A percentile compares a stretch with the other conserved stretches of the same genome.
These are phyloP conservation scores for Eulemur rufifrons DNA, from an alignment of 2,113 vertebrate species.

Conservation along the genomic window DNA sequence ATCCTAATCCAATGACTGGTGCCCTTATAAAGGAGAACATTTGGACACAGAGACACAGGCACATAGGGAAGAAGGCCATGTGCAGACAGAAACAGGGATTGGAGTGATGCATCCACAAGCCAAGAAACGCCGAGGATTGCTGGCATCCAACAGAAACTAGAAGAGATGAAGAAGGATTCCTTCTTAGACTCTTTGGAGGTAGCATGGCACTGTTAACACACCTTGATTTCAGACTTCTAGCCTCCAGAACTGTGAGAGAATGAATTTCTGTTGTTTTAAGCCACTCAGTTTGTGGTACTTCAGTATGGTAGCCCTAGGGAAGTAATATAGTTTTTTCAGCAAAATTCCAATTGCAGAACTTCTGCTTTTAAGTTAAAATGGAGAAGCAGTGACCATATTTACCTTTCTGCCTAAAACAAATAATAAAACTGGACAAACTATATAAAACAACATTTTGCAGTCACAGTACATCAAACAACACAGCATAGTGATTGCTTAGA, in stretches of 20 bases:
- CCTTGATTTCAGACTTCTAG: not conserved
- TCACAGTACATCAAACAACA: not conserved
- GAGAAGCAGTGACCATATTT: not conserved
- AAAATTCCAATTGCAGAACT: constrained; percentile 4
- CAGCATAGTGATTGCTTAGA: not conserved
- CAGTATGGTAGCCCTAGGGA: not conserved
- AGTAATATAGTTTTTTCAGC: not conserved
- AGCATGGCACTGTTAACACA: not conserved
- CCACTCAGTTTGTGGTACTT: not conserved
- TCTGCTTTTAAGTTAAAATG: not conserved
- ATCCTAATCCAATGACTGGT: not conserved
- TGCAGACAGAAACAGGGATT: not conserved
- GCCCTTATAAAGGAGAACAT: not conserved
- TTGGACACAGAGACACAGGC: not conserved
- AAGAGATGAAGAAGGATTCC: not conserved
- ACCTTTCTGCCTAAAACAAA: not conserved
- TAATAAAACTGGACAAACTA: not conserved
- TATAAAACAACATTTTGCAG: constrained; percentile 25
- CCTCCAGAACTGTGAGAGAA: not conserved
- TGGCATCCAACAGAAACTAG: not conserved
- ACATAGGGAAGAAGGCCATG: not conserved
- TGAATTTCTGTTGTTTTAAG: not conserved
- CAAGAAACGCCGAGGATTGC: not conserved
- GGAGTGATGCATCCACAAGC: not conserved
- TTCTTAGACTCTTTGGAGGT: not conserved